These are phyloP conservation scores for Siphamia tubifer DNA, from an alignment of 2,113 vertebrate species.

Conservation along the genomic window DNA sequence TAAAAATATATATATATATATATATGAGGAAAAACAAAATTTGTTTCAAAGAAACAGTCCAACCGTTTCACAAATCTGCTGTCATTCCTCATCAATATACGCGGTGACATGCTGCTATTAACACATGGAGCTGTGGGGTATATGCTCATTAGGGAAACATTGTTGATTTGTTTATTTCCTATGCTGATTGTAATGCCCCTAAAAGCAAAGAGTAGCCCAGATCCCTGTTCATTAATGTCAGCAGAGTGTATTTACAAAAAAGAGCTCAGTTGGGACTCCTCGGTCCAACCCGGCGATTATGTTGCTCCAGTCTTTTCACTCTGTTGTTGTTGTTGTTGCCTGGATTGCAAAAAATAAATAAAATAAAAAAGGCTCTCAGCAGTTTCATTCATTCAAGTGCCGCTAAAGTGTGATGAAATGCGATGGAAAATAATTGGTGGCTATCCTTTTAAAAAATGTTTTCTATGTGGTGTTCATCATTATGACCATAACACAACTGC, in stretches of 20 bases:
- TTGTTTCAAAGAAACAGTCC: no score
- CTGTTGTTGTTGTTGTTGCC: neutral
- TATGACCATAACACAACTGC: neutral
- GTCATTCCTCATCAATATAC: no score
- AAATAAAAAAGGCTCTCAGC: no score
- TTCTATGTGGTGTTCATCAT: neutral
- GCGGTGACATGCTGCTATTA: neutral
- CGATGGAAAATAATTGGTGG: slow-evolving; percentile 16
- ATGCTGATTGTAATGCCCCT: neutral
- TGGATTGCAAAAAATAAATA: slow-evolving; percentile 12
- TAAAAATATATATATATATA: no score
- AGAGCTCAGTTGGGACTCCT: neutral
- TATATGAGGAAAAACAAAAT: no score
- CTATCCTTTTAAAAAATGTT: neutral
- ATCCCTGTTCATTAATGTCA: slow-evolving; percentile 10
- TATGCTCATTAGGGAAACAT: neutral
- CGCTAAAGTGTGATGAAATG: slow-evolving; percentile 23
- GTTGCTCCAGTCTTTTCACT: slow-evolving; percentile 5
- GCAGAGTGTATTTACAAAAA: neutral
- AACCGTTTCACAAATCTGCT: no score
- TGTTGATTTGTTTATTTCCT: neutral
- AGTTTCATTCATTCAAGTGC: slow-evolving; percentile 34
- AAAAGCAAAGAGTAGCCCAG: neutral
- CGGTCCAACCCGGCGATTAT: slow-evolving; percentile 18
- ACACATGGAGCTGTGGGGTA: neutral